These are phyloP conservation scores for Antheraea mylitta DNA, from an alignment of 1,140 invertebrate species.

Conservation along the genomic window DNA sequence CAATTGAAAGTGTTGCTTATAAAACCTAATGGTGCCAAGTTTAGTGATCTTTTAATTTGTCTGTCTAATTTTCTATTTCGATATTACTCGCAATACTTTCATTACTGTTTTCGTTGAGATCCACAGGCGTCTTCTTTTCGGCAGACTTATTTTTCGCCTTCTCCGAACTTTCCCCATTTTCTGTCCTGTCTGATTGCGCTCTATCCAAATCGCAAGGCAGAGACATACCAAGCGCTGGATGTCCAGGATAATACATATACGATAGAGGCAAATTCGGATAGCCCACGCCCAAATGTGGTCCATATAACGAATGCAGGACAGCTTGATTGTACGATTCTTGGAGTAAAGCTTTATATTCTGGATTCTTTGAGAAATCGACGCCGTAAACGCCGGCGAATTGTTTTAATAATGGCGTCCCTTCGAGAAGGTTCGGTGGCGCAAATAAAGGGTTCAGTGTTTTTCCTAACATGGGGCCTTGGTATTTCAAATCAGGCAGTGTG, in stretches of 20 bases:
- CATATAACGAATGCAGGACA: conserved; percentile 71
- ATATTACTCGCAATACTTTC: conserved; percentile 77
- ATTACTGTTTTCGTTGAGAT: conserved; percentile 71
- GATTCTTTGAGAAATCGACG: conserved; percentile 73
- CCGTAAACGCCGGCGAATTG: conserved; percentile 76
- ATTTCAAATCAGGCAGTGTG: conserved; percentile 58
- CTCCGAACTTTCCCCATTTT: conserved; percentile 33
- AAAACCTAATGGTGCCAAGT: neutral
- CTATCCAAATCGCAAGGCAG: conserved; percentile 55
- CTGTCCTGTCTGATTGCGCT: conserved; percentile 43
- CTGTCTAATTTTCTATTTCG: conserved; percentile 71
- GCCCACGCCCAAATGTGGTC: conserved; percentile 68
- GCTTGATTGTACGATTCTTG: conserved; percentile 76
- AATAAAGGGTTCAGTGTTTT: conserved; percentile 68
- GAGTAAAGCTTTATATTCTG: conserved; percentile 71
- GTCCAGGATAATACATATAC: conserved; percentile 75
- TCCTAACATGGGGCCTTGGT: conserved; percentile 52
- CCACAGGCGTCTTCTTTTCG: conserved; percentile 46
- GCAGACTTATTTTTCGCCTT: conserved; percentile 42
- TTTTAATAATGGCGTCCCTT: conserved; percentile 69
- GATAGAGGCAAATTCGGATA: conserved; percentile 69
- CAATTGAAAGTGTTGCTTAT: neutral
- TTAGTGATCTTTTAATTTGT: neutral
- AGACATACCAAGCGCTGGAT: conserved; percentile 62
- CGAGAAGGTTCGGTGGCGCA: conserved; percentile 49